Conservation (phyloP, 1,140 invertebrate species). For the Gryllus bimaculatus region DNA sequence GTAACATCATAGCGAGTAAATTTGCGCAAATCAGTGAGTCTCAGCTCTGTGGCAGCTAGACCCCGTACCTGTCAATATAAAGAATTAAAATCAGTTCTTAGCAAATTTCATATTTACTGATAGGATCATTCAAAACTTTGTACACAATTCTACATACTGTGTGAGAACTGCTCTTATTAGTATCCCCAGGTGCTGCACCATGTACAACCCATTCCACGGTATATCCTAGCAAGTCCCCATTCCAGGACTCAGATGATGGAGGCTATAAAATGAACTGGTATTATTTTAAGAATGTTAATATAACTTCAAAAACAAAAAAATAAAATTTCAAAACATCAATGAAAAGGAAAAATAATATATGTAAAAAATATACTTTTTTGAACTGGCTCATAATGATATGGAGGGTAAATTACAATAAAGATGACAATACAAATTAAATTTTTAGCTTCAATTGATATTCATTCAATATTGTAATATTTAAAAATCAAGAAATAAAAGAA, state of each 20-base stretch:
- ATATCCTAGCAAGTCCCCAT: slow-evolving; percentile 52
- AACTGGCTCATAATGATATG: too few relatives aligned
- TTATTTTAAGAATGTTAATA: background rate
- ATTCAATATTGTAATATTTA: too few relatives aligned
- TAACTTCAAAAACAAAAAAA: background rate
- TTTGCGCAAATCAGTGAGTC: slow-evolving; percentile 51
- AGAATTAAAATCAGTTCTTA: background rate
- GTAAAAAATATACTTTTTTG: background rate
- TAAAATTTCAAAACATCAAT: background rate
- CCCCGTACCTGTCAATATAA: background rate
- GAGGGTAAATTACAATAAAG: too few relatives aligned
- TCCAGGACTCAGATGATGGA: slow-evolving; percentile 43
- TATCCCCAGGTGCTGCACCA: background rate
- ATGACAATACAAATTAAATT: too few relatives aligned
- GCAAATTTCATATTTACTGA: too few relatives aligned
- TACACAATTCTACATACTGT: background rate
- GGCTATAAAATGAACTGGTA: slow-evolving; percentile 30
- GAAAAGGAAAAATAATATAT: background rate
- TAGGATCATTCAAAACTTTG: too few relatives aligned
- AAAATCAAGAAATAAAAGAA: too few relatives aligned
- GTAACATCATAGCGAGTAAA: slow-evolving; percentile 72
- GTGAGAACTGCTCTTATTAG: slow-evolving; percentile 7
- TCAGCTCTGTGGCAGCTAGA: background rate
- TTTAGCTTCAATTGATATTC: too few relatives aligned
- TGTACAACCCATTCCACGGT: slow-evolving; percentile 36